These are phyloP conservation scores for Syngnathus typhle DNA, from an alignment of 2,113 vertebrate species.

Conservation along the genomic window DNA sequence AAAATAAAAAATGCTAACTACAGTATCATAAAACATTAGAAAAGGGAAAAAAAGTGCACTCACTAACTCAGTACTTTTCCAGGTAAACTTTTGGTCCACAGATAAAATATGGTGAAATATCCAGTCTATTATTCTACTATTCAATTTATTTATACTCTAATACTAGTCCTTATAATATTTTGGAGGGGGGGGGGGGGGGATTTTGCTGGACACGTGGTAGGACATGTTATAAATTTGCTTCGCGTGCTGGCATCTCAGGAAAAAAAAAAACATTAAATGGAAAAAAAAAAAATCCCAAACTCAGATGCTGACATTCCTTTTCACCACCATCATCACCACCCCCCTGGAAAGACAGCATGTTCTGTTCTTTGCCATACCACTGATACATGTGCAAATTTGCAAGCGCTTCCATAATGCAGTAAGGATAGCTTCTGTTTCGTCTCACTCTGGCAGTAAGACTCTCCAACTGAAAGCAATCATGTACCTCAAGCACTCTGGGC, in stretches of 20 bases:
- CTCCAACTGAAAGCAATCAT: slow-evolving; percentile 59
- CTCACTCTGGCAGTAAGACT: slow-evolving; percentile 23
- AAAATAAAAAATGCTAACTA: no score
- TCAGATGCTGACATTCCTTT: slow-evolving; percentile 52
- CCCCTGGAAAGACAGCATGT: slow-evolving; percentile 16
- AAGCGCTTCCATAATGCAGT: slow-evolving; percentile 44
- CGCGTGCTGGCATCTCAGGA: slow-evolving; percentile 41
- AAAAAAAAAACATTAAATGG: slow-evolving; percentile 45
- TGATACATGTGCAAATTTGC: slow-evolving; percentile 26
- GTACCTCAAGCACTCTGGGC: slow-evolving; percentile 43
- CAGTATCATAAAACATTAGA: no score
- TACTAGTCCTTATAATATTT: slow-evolving; percentile 10
- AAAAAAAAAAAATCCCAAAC: slow-evolving; percentile 34
- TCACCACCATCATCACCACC: slow-evolving; percentile 18
- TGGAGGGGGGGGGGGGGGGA: slow-evolving; percentile 13
- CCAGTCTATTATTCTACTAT: no score
- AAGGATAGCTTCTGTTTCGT: slow-evolving; percentile 33
- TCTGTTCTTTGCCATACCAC: slow-evolving; percentile 35
- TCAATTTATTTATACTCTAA: neutral
- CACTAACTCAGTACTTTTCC: no score
- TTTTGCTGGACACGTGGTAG: slow-evolving; percentile 29
- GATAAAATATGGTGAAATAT: no score
- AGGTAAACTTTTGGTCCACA: no score
- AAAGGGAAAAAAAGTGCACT: no score
- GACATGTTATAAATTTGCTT: slow-evolving; percentile 28